phyloP scores from a whole-genome alignment of 2,113 vertebrate species.

The Hemiscyllium ocellatum region DNA sequence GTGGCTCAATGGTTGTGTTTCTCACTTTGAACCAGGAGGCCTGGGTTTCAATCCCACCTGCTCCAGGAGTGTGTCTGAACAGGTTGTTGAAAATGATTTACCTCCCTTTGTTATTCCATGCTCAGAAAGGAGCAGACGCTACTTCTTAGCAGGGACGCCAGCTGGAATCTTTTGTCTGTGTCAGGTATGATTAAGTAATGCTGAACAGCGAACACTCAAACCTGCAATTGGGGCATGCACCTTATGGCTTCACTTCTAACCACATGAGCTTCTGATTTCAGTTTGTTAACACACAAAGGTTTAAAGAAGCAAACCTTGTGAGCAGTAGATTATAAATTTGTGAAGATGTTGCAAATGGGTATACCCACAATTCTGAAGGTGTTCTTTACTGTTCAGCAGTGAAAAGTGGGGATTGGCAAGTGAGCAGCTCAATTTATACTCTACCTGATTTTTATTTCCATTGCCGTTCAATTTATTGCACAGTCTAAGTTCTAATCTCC shows the following conservation, averaged over 20 bases:
- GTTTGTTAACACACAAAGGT: background rate
- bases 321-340: background rate
- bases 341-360: background rate
- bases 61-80: no score
- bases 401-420: background rate
- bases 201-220: background rate
- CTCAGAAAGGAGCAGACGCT: background rate
- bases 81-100: no score
- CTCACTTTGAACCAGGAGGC: no score
- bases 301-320: background rate
- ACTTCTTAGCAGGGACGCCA: background rate
- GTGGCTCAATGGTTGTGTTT: no score
- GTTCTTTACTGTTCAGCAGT: background rate
- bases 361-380: background rate
- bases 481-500: background rate
- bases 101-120: background rate
- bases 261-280: background rate
- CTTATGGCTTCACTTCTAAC: background rate
- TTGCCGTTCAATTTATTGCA: background rate
- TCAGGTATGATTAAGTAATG: background rate
- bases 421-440: background rate
- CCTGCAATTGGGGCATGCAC: background rate
- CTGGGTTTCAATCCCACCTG: no score
- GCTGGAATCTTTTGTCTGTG: slow-evolving; percentile 3
- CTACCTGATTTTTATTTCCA: background rate